Base-by-base conservation (phyloP, 2,797 vertebrate genomes). In the Thunnus albacares region DNA sequence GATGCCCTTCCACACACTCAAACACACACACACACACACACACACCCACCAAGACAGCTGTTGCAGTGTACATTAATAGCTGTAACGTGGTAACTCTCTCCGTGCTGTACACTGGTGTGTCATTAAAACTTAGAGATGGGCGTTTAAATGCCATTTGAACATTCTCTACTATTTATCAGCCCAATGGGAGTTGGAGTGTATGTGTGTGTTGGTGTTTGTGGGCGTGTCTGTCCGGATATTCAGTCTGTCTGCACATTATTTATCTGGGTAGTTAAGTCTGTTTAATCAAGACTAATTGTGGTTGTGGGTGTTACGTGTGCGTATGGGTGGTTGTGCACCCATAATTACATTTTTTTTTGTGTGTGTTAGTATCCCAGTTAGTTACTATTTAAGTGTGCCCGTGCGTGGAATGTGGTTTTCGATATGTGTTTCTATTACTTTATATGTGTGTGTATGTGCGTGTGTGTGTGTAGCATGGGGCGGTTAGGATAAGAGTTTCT, bases 401-500 rank as follows among this genome's bases (percentile, higher is more conserved):
- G 69, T 78, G 56, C 61, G 52, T 74, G 45, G 47, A 82, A n/a
- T 47, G 43, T 74, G 70, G 30, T 43, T 73, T 28, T 79, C 55
- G 75, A 38, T 82, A 26, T 87, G 66, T 81, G 61, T 75, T 52
- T 78, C 63, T 76, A 74, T 77, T 61, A 58, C 35, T 80, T 73
- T 79, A 56, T 68, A 71, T 84, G 80, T 75, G 68, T 68, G 69
- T 85, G 81, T 73, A 62, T 75, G 59, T 65, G 74, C 49, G 66
- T 43, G 53, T 51, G 51, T 75, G 70, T 64, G 67, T 76, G 67
- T 64, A 26, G 79, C 87, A 68, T 90, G 88, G 89, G 93, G 92
- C 74, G 91, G 90, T 94, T 93, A 93, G 89, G 89, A 95, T 93
- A 92, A 94, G 94, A 95, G 93, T 93, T 96, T 94, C 94, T 93